phyloP scores from a whole-genome alignment of 2,888 invertebrate species.

The Perithous albicinctus region DNA sequence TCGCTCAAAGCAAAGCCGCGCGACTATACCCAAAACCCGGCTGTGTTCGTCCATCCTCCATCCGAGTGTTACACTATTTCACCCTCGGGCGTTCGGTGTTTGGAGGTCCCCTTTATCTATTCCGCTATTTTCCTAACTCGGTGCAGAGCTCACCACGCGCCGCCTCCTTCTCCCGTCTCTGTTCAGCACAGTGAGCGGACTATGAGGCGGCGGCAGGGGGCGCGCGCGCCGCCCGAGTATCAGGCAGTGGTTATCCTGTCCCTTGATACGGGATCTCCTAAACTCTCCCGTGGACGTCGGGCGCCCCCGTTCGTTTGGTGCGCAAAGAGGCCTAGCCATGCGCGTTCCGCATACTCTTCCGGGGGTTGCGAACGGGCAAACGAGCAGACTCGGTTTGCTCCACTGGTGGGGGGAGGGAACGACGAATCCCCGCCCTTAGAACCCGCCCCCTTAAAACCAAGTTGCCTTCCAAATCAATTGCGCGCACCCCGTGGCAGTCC shows the following conservation, averaged over 20 bases:
- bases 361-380: conserved; percentile 33
- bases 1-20: conserved; percentile 79
- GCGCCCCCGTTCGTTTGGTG: conserved; percentile 7
- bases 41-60: conserved; percentile 41
- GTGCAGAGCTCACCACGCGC: conserved; percentile 52
- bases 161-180: conserved; percentile 65
- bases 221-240: no score
- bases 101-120: conserved; percentile 76
- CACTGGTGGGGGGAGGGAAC: conserved; percentile 66
- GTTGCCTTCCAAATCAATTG: conserved; percentile 77
- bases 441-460: conserved; percentile 73
- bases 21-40: conserved; percentile 1
- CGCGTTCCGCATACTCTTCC: conserved; percentile 64
- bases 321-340: conserved; percentile 36
- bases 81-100: conserved; percentile 68
- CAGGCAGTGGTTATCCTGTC: conserved; percentile 57
- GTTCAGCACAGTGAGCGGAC: not conserved
- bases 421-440: conserved; percentile 75
- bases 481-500: conserved; percentile 74
- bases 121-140: conserved; percentile 80
- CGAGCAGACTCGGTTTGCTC: conserved; percentile 30
- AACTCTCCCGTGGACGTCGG: conserved; percentile 17
- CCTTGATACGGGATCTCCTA: conserved; percentile 22
- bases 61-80: conserved; percentile 80
- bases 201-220: not conserved